Evolutionary conservation across 2,888 invertebrate genomes (phyloP), one percentile per base, ranked within the genome.

Genomic region (Nipponacmea schrenckii): DNA sequence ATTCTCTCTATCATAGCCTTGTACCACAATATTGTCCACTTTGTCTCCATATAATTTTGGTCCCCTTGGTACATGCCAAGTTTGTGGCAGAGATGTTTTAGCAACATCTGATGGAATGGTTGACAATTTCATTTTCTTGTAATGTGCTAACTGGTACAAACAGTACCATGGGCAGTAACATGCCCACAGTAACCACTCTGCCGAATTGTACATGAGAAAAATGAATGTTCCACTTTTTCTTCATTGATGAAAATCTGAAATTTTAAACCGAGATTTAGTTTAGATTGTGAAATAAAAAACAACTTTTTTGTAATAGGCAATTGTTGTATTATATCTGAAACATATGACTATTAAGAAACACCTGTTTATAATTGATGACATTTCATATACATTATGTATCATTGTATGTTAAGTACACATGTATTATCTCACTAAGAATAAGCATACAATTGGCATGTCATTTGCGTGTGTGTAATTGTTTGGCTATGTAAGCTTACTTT

Each of bases 41-140:
- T 64, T 62, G 27, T 27, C 45, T 12, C 68, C 69, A 20, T 20
- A 31, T 15, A 74, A n/a, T 44, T 69, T 66, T 39, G 50, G 45
- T 10, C 69, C 64, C n/a, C 71, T 63, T 20, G 69, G 71, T 63
- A 48, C 20, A 56, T 74, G 74, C 71, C 71, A 71, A 1, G 74
- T 71, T 65, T 71, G 69, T 39, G 67, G 69, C 4, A 69, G n/a
- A 8, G 74, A 74, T 14, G 62, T 73, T 45, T 70, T 74, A 15
- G 71, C 68, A 31, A 74, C 62, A 68, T 70, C 73, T 44, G 62
- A 27, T 67, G 69, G 74, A 44, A 71, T 62, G 17, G 56, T 15
- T 26, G 48, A 56, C 14, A 71, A 24, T n/a, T 66, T 46, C 31
- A 56, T 17, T 20, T 8, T 20, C 63, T 66, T 69, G 62, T 69